A percentile compares a stretch with the other conserved stretches of the same genome.
These are phyloP conservation scores for Streptopelia turtur DNA, from an alignment of 2,797 vertebrate species.

Conservation along the genomic window DNA sequence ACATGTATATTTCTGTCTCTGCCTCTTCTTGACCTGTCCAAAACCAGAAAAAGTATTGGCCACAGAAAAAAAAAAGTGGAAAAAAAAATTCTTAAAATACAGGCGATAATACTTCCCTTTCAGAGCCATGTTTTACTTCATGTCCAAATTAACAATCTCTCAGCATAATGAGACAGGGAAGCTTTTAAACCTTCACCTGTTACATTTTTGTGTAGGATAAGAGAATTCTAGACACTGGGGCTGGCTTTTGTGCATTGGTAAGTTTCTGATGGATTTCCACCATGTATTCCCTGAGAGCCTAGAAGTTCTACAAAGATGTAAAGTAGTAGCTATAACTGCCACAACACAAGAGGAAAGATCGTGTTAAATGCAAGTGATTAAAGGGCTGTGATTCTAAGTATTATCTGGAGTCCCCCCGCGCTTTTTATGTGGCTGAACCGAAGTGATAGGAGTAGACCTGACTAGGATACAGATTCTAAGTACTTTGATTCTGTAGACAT, in stretches of 20 bases:
- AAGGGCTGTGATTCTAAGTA: neutral
- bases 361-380: neutral
- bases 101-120: neutral
- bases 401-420: neutral
- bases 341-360: neutral
- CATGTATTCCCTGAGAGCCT: neutral
- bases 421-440: neutral
- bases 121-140: neutral
- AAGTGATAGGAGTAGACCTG: neutral
- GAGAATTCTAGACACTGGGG: neutral
- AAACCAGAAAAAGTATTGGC: neutral
- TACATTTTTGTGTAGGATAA: neutral
- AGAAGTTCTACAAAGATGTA: neutral
- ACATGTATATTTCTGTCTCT: neutral
- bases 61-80: fast-evolving
- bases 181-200: neutral
- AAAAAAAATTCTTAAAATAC: neutral
- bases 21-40: neutral
- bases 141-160: neutral
- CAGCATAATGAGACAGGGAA: neutral
- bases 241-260: neutral
- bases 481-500: neutral
- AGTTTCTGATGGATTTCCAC: neutral
- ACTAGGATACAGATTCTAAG: neutral
- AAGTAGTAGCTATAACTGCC: neutral